phyloP scores from a whole-genome alignment of 2,113 vertebrate genomes.

The Ellobius talpinus region DNA sequence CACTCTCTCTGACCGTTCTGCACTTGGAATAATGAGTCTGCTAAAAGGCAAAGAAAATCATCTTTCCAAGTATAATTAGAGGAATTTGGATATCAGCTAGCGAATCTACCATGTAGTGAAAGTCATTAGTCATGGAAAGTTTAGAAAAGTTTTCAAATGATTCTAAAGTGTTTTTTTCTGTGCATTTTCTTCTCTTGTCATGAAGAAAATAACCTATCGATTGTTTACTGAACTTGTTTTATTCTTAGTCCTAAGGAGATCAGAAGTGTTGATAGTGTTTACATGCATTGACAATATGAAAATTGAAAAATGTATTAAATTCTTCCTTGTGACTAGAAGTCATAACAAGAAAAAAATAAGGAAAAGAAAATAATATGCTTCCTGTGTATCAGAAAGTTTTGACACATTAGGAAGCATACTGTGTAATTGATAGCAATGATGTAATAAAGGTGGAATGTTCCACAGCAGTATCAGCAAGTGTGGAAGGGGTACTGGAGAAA shows the following conservation, averaged over 20 bases:
- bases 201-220: not conserved
- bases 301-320: not conserved
- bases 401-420: not conserved
- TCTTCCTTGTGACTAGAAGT: not conserved
- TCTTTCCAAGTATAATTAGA: not conserved
- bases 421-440: not conserved
- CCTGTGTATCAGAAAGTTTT: not conserved
- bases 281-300: not conserved
- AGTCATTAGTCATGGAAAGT: not conserved
- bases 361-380: not conserved
- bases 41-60: not conserved
- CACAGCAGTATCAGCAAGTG: not conserved
- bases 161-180: not conserved
- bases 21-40: not conserved
- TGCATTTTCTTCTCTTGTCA: fast-evolving
- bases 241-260: not conserved
- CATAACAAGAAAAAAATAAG: not conserved
- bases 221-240: not conserved
- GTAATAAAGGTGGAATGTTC: not conserved
- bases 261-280: not conserved
- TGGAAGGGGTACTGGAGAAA: not conserved
- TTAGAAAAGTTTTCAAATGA: not conserved
- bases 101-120: not conserved
- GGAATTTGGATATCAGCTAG: not conserved
- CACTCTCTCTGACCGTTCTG: not conserved